Conservation (phyloP, 2,113 vertebrate species). For the Oenanthe melanoleuca region DNA sequence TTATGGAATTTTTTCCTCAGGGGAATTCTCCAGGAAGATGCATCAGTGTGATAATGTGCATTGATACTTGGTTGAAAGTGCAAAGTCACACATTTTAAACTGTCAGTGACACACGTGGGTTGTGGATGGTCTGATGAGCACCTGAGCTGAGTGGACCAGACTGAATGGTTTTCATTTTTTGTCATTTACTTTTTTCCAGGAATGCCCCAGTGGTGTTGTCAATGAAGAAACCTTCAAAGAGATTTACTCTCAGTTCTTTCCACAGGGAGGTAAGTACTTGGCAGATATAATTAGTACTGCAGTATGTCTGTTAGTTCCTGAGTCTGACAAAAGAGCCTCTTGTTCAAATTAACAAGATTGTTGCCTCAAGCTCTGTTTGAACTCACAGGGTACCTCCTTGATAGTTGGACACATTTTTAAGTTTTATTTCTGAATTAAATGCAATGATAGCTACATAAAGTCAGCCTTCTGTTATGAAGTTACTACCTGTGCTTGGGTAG, state of each 20-base stretch:
- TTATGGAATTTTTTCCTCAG: background rate
- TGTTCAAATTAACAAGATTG: background rate
- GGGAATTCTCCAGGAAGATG: background rate
- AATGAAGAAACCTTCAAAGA: conserved; percentile 98
- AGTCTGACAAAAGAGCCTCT: background rate
- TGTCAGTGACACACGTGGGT: background rate
- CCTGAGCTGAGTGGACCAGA: background rate
- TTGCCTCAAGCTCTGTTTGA: background rate
- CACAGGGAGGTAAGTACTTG: conserved; percentile 90
- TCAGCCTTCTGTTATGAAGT: background rate
- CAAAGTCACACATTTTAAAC: background rate
- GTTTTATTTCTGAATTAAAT: background rate
- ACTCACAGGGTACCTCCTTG: background rate
- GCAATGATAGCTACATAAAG: background rate
- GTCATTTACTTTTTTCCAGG: conserved; percentile 76
- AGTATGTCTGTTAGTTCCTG: background rate
- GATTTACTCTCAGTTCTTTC: conserved; percentile 97
- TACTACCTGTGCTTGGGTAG: background rate
- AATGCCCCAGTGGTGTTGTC: conserved; percentile 95
- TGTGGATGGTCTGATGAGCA: background rate
- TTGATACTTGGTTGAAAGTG: background rate
- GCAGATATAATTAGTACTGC: background rate
- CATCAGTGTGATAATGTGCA: background rate
- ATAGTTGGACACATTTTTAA: background rate
- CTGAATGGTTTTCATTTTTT: conserved; percentile 16